Evolutionary conservation across 2,113 vertebrate species (phyloP).

Genomic region (Clupea harengus): DNA sequence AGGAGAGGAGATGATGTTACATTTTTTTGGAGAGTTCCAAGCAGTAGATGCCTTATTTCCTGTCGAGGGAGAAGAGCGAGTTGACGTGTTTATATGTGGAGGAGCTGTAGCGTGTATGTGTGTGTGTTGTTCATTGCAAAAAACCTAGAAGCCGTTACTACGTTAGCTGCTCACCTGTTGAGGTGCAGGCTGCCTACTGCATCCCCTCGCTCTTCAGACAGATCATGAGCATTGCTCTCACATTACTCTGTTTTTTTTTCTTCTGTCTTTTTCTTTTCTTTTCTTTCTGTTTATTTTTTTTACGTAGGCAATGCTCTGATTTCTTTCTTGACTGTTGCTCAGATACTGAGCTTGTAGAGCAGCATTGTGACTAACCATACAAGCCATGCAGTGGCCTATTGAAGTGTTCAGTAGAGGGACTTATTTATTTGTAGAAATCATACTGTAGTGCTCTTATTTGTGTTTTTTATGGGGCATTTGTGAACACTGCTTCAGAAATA

Average conservation of each 20-base stretch:
- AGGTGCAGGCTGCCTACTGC: too few relatives aligned
- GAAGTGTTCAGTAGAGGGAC: conserved; percentile 54
- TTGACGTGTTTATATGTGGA: too few relatives aligned
- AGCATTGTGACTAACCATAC: not conserved
- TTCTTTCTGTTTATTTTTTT: conserved; percentile 21
- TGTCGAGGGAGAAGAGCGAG: too few relatives aligned
- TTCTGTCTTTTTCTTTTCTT: not conserved
- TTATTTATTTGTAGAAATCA: conserved; percentile 70
- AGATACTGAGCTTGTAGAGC: not conserved
- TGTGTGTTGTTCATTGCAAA: not conserved
- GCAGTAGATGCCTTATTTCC: too few relatives aligned
- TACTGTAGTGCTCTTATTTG: conserved; percentile 52
- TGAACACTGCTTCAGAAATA: conserved; percentile 59
- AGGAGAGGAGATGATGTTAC: too few relatives aligned
- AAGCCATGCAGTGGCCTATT: not conserved
- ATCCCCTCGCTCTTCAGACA: too few relatives aligned
- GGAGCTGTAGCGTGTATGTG: not conserved
- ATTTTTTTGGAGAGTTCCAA: too few relatives aligned
- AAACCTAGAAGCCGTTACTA: conserved; percentile 9
- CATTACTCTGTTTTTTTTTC: not conserved
- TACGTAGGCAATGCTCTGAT: not conserved
- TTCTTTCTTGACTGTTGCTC: not conserved
- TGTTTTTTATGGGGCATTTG: conserved; percentile 61
- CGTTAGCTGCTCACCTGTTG: conserved; percentile 12
- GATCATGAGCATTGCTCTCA: too few relatives aligned